These are phyloP conservation scores for Rhinoderma darwinii DNA, from an alignment of 2,113 vertebrate genomes.

Conservation along the genomic window DNA sequence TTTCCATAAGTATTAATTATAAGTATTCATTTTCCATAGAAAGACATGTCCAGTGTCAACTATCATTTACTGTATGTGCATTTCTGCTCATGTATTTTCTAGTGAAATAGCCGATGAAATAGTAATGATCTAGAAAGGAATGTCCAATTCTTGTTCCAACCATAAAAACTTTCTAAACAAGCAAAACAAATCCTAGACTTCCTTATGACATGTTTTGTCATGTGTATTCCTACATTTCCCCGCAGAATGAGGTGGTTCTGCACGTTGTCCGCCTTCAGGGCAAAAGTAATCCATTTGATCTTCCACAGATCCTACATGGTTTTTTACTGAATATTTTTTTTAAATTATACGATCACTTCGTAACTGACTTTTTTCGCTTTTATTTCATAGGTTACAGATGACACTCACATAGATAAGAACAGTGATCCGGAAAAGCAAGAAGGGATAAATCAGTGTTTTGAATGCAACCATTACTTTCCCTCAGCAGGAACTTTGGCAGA, in stretches of 20 bases:
- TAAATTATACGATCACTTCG: too few relatives aligned
- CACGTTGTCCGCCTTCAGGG: background rate
- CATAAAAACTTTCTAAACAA: background rate
- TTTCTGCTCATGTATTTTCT: too few relatives aligned
- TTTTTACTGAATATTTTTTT: too few relatives aligned
- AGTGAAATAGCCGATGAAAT: background rate
- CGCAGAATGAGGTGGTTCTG: background rate
- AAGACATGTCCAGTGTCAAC: too few relatives aligned
- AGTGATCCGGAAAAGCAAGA: slow-evolving; percentile 74
- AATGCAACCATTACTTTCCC: slow-evolving; percentile 83
- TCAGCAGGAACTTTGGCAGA: slow-evolving; percentile 83
- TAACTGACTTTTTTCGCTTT: background rate
- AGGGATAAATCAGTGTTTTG: slow-evolving; percentile 83
- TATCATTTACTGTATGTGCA: too few relatives aligned
- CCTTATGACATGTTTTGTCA: too few relatives aligned
- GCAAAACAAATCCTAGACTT: background rate
- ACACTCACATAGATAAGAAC: slow-evolving; percentile 72
- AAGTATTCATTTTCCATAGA: too few relatives aligned
- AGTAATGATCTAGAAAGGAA: background rate
- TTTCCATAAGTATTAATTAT: too few relatives aligned
- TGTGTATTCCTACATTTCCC: too few relatives aligned
- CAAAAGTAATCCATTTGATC: background rate
- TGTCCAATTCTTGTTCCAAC: background rate
- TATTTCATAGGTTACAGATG: slow-evolving; percentile 75
- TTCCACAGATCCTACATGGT: too few relatives aligned